A percentile compares a stretch with the other conserved stretches of the same genome.
Evolutionary conservation across 64 coral and sea anemone species (phyloP).

Genomic region (Acropora tenuis): DNA sequence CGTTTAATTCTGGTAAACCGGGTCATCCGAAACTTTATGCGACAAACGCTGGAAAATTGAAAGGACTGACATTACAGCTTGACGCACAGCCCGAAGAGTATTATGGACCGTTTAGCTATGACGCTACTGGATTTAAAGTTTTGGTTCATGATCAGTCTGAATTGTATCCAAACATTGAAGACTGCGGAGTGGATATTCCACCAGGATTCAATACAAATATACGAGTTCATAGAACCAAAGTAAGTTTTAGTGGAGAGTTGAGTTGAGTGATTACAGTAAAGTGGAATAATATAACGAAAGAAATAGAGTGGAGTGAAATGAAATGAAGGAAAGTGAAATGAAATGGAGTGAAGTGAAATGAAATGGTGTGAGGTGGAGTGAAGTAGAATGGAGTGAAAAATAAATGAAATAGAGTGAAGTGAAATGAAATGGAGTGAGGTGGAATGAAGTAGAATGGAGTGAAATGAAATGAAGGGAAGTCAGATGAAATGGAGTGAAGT

Average conservation of each 20-base stretch:
- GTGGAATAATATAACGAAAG: too few species aligned
- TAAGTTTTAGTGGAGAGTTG: background rate
- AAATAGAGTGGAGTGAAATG: too few species aligned
- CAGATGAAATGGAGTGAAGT: too few species aligned
- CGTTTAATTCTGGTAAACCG: constrained; percentile 44
- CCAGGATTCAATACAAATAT: constrained; percentile 69
- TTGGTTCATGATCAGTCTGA: constrained; percentile 42
- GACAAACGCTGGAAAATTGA: constrained; percentile 22
- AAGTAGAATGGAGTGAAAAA: too few species aligned
- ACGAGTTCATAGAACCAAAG: constrained; percentile 52
- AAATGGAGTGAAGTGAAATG: too few species aligned
- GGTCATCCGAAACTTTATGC: background rate
- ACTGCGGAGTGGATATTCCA: constrained; percentile 49
- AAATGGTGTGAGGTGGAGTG: too few species aligned
- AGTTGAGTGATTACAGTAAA: too few species aligned
- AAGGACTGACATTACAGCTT: constrained; percentile 16
- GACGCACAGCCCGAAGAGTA: constrained; percentile 62
- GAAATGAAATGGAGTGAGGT: too few species aligned
- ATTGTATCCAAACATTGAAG: constrained; percentile 19
- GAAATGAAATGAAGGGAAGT: too few species aligned
- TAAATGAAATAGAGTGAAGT: too few species aligned
- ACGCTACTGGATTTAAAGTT: constrained; percentile 69
- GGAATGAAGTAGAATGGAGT: too few species aligned
- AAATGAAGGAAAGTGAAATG: too few species aligned
- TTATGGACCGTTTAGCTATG: constrained; percentile 66